phyloP scores from a whole-genome alignment of 2,113 vertebrate species.

The Centropus bengalensis region DNA sequence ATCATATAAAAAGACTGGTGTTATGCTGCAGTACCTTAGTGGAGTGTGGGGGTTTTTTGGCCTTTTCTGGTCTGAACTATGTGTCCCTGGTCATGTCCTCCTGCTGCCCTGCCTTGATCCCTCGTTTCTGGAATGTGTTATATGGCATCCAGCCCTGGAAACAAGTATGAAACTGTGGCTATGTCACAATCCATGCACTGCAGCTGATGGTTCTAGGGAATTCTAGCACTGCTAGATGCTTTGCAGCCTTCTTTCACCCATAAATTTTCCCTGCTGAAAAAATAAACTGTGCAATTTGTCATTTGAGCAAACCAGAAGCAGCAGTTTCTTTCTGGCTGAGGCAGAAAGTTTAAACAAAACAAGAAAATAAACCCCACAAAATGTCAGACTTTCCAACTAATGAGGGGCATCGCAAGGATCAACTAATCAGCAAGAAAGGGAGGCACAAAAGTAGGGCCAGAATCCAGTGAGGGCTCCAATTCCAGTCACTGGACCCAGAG shows the following conservation, averaged over 20 bases:
- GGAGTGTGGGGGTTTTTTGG: not conserved
- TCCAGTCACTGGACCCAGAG: too few relatives aligned
- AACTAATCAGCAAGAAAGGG: too few relatives aligned
- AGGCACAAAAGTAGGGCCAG: too few relatives aligned
- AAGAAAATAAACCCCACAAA: too few relatives aligned
- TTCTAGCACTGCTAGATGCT: not conserved
- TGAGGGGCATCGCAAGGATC: too few relatives aligned
- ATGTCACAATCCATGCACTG: fast-evolving
- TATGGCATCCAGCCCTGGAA: not conserved
- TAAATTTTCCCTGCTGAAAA: not conserved
- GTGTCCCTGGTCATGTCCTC: not conserved
- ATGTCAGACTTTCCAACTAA: too few relatives aligned
- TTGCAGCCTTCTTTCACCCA: not conserved
- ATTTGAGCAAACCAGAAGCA: not conserved
- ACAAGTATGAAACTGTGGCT: not conserved
- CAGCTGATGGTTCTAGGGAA: fast-evolving
- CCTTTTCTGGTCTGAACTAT: not conserved
- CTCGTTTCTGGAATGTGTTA: not conserved
- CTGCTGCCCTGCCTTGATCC: not conserved
- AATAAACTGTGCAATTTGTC: not conserved
- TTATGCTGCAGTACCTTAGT: not conserved
- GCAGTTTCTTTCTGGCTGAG: not conserved
- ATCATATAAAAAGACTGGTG: too few relatives aligned
- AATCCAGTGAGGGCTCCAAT: too few relatives aligned
- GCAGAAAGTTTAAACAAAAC: too few relatives aligned